phyloP scores from a whole-genome alignment of 2,888 invertebrate genomes.

The Dysmachus trigonus region DNA sequence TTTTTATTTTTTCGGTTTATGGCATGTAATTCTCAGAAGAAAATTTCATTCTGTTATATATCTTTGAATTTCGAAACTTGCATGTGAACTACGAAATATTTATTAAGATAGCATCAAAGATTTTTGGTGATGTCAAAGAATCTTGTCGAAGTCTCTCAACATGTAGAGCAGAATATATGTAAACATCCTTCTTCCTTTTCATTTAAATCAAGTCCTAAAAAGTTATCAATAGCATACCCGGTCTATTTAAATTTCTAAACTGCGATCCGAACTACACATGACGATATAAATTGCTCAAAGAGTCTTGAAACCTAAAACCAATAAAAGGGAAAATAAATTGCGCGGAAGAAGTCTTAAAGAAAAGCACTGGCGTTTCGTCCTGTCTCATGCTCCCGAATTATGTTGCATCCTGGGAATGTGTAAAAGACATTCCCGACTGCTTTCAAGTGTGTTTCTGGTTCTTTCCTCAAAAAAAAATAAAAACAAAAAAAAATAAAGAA shows the following conservation, averaged over 20 bases:
- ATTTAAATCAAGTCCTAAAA: not conserved
- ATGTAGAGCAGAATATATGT: not conserved
- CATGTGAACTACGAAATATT: too few species aligned
- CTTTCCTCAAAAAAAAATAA: not conserved
- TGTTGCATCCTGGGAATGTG: not conserved
- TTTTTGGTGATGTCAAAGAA: not conserved
- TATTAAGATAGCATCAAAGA: not conserved
- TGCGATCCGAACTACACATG: not conserved
- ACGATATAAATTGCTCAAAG: not conserved
- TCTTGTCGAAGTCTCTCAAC: not conserved
- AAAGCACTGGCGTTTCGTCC: not conserved
- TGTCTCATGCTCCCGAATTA: not conserved
- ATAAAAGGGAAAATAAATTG: not conserved
- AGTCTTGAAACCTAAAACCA: not conserved
- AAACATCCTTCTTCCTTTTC: not conserved
- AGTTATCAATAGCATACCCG: not conserved
- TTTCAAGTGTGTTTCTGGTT: not conserved
- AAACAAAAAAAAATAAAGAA: too few species aligned
- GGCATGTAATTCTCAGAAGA: too few species aligned
- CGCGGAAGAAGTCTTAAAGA: not conserved
- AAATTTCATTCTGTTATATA: too few species aligned
- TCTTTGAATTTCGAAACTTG: too few species aligned
- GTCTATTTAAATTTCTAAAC: not conserved
- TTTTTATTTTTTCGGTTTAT: too few species aligned
- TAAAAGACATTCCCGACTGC: not conserved